These are phyloP conservation scores for Panorpa germanica DNA, from an alignment of 2,888 invertebrate genomes.

Conservation along the genomic window DNA sequence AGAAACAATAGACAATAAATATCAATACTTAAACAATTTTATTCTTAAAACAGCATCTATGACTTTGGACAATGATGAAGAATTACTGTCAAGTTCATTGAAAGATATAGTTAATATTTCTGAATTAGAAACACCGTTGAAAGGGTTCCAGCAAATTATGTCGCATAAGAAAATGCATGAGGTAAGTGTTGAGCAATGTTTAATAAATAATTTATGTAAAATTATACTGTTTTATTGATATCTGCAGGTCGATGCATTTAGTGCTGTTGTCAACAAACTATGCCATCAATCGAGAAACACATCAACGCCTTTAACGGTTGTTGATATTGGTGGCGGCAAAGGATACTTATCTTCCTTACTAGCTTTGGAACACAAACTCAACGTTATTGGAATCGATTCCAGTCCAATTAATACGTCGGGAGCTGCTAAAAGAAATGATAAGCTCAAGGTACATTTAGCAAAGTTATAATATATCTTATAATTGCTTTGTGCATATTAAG, in stretches of 20 bases:
- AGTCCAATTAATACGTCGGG: conserved; percentile 43
- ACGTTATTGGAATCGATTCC: conserved; percentile 69
- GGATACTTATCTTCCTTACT: conserved; percentile 67
- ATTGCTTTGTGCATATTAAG: too few relatives aligned
- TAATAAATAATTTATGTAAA: not conserved
- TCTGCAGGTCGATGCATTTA: not conserved
- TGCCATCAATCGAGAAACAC: conserved; percentile 1
- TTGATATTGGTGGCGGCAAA: conserved; percentile 82
- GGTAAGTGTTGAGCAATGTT: conserved; percentile 21
- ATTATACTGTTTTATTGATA: conserved; percentile 1
- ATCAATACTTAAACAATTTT: too few relatives aligned
- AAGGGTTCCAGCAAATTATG: conserved; percentile 46
- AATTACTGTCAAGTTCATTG: too few relatives aligned
- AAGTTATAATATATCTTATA: too few relatives aligned
- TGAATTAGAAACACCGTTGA: too few relatives aligned
- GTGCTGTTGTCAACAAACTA: conserved; percentile 1
- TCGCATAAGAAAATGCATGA: conserved; percentile 67
- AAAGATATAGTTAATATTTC: too few relatives aligned
- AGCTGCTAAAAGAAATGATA: conserved; percentile 31
- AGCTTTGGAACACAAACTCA: conserved; percentile 45
- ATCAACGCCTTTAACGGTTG: too few relatives aligned
- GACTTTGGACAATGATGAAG: too few relatives aligned
- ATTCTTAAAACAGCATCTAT: too few relatives aligned
- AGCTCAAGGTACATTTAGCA: conserved; percentile 19
- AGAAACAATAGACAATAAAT: not conserved